These are phyloP conservation scores for Sphaerophoria taeniata DNA, from an alignment of 2,888 invertebrate species.

Conservation along the genomic window DNA sequence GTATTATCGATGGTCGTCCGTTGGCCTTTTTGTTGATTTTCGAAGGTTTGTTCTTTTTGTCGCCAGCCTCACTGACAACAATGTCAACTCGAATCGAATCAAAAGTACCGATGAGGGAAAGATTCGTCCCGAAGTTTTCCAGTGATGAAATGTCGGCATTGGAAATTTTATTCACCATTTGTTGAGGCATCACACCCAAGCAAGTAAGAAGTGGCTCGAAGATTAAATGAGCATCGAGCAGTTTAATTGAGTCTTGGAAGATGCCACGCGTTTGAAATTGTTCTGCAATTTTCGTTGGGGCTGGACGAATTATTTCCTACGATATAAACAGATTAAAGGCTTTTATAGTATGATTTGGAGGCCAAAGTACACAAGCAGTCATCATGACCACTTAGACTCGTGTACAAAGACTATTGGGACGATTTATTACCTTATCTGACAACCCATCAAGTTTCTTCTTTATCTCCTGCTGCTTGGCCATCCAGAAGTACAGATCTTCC, in stretches of 20 bases:
- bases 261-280: slow-evolving; percentile 85
- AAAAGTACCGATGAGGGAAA: slow-evolving; percentile 92
- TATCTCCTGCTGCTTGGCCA: slow-evolving; percentile 92
- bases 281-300: slow-evolving; percentile 83
- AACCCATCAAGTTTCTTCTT: slow-evolving; percentile 79
- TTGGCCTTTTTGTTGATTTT: slow-evolving; percentile 79
- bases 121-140: slow-evolving; percentile 94
- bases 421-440: slow-evolving; percentile 81
- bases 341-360: no score
- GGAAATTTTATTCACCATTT: slow-evolving; percentile 85
- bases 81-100: slow-evolving; percentile 96
- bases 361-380: no score
- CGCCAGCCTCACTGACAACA: slow-evolving; percentile 93
- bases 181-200: slow-evolving; percentile 95
- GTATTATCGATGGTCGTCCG: slow-evolving; percentile 78
- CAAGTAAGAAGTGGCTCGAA: slow-evolving; percentile 95
- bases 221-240: slow-evolving; percentile 96
- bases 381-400: no score
- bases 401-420: no score
- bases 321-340: slow-evolving; percentile 59
- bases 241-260: slow-evolving; percentile 91
- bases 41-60: slow-evolving; percentile 83
- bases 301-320: slow-evolving; percentile 84
- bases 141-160: slow-evolving; percentile 86
- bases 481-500: slow-evolving; percentile 98